phyloP scores from a whole-genome alignment of 2,797 vertebrate genomes.

The Urosaurus nigricauda region DNA sequence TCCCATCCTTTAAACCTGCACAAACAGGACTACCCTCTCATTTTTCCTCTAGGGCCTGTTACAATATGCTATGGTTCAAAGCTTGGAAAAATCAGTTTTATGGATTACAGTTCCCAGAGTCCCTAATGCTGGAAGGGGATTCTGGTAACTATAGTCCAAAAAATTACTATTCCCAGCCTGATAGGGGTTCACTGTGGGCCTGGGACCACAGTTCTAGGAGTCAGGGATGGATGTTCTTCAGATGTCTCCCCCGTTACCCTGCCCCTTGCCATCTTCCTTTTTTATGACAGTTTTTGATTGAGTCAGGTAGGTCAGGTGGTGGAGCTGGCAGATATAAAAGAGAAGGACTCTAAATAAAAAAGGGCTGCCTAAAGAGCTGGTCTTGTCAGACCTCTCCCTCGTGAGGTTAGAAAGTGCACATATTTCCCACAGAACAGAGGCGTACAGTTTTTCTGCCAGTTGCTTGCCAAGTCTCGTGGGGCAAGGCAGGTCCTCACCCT shows the following conservation, averaged over 20 bases:
- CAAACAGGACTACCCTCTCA: neutral
- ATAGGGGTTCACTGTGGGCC: neutral
- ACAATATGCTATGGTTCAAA: neutral
- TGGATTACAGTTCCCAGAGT: neutral
- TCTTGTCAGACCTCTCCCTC: neutral
- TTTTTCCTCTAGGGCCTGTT: too few relatives aligned
- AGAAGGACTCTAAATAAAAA: neutral
- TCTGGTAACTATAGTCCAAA: neutral
- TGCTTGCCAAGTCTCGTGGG: slow-evolving; percentile 6
- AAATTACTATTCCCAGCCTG: neutral
- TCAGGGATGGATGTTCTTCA: neutral
- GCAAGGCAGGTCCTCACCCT: slow-evolving; percentile 19
- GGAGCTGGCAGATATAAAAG: neutral
- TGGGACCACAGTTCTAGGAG: too few relatives aligned
- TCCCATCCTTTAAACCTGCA: neutral
- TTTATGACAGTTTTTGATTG: neutral
- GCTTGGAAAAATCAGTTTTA: neutral
- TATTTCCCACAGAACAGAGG: slow-evolving; percentile 10
- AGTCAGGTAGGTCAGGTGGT: neutral
- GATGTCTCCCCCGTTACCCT: neutral
- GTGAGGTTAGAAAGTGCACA: slow-evolving; percentile 35
- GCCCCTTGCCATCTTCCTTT: neutral
- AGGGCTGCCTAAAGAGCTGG: neutral
- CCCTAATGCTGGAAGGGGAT: neutral
- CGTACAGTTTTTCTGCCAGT: neutral